These are phyloP conservation scores for Thalassophryne amazonica DNA, from an alignment of 2,797 vertebrate genomes.

Conservation along the genomic window DNA sequence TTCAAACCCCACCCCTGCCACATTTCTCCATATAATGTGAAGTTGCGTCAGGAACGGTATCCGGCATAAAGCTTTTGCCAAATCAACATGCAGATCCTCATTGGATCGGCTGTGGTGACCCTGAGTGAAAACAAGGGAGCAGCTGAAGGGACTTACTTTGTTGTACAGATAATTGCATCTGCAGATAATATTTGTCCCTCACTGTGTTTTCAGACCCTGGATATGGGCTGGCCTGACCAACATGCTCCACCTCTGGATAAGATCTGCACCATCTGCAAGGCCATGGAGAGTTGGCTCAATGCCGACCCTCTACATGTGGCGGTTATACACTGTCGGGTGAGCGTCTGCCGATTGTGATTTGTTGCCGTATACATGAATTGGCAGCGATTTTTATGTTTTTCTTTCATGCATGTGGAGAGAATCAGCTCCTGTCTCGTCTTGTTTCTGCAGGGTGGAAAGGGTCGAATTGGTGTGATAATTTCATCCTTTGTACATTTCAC, in stretches of 20 bases:
- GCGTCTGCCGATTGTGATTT: constrained; percentile 15
- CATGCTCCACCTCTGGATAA: constrained; percentile 94
- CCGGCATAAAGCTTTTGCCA: no score
- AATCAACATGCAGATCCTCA: no score
- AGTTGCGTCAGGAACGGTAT: no score
- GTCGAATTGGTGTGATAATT: constrained; percentile 92
- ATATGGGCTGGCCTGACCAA: constrained; percentile 94
- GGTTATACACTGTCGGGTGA: constrained; percentile 94
- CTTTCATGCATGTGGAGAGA: constrained; percentile 9
- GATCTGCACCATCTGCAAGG: constrained; percentile 95
- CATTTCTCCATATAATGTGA: no score
- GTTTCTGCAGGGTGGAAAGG: constrained; percentile 86
- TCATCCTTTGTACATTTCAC: constrained; percentile 96
- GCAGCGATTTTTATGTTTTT: not conserved
- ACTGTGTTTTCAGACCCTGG: constrained; percentile 83
- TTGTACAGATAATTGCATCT: no score
- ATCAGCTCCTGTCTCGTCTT: constrained; percentile 22
- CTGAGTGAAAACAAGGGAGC: no score
- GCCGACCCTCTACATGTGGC: constrained; percentile 87
- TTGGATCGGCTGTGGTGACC: no score
- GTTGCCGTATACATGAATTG: not conserved
- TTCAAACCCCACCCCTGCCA: no score
- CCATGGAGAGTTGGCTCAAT: constrained; percentile 94
- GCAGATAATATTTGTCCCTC: no score
- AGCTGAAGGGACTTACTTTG: no score